phyloP scores from a whole-genome alignment of 2,888 invertebrate species.

The Dendrolimus pini region DNA sequence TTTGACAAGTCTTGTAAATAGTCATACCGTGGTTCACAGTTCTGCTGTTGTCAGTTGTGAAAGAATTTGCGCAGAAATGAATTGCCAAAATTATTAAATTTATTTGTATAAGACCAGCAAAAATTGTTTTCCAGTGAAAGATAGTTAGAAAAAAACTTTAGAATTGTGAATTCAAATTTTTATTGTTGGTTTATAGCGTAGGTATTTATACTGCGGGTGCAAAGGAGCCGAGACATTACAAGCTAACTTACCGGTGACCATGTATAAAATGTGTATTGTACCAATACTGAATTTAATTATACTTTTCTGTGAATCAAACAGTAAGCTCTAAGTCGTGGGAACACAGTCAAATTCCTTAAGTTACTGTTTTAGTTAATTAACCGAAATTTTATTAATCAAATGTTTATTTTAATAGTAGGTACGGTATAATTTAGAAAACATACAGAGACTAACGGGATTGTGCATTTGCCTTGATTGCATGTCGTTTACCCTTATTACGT shows the following conservation, averaged over 20 bases:
- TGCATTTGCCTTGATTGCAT: conserved; percentile 6
- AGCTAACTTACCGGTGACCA: conserved; percentile 22
- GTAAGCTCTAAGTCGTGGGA: conserved; percentile 42
- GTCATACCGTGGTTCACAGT: too few relatives aligned
- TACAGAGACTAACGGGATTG: not conserved
- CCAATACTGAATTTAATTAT: conserved; percentile 16
- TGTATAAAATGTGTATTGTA: conserved; percentile 19
- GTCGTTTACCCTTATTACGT: conserved; percentile 14
- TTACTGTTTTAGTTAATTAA: conserved; percentile 32
- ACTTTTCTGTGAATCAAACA: not conserved
- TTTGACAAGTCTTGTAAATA: too few relatives aligned
- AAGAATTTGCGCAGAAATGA: too few relatives aligned
- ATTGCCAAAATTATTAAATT: too few relatives aligned
- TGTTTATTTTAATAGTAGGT: conserved; percentile 1
- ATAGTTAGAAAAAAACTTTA: too few relatives aligned
- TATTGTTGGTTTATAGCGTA: not conserved
- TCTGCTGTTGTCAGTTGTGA: too few relatives aligned
- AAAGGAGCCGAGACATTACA: conserved; percentile 21
- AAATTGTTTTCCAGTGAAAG: too few relatives aligned
- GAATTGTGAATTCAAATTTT: too few relatives aligned
- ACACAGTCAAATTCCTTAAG: conserved; percentile 34
- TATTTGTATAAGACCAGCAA: too few relatives aligned
- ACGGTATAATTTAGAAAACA: conserved; percentile 20
- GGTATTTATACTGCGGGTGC: conserved; percentile 21
- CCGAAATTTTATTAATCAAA: conserved; percentile 44